Evolutionary conservation across 1,140 invertebrate genomes (phyloP).

Genomic region (Drosophila bifasciata): DNA sequence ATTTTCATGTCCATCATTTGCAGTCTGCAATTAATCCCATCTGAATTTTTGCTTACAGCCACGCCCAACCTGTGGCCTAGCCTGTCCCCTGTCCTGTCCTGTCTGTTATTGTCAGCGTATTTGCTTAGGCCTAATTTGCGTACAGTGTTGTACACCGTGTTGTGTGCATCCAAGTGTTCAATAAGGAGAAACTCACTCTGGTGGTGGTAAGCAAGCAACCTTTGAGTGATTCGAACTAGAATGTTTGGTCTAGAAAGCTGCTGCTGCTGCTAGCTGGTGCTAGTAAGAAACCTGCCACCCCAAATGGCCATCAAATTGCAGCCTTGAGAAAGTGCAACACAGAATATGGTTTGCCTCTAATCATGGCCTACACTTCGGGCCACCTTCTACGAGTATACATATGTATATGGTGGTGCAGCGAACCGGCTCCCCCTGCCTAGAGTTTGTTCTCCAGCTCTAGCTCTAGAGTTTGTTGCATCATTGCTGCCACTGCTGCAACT

Average conservation of each 20-base stretch:
- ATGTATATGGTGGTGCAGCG: constrained; percentile 15
- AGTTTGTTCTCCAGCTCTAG: no score
- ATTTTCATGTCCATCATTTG: constrained; percentile 36
- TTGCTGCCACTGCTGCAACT: constrained; percentile 25
- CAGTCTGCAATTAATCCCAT: constrained; percentile 48
- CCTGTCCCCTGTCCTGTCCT: constrained; percentile 1
- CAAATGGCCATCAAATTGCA: constrained; percentile 46
- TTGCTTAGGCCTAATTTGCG: constrained; percentile 11
- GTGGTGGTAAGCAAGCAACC: constrained; percentile 10
- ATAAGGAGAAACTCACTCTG: constrained; percentile 14
- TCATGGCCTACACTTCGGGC: constrained; percentile 24
- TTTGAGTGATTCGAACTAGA: constrained; percentile 28
- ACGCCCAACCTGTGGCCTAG: constrained; percentile 24
- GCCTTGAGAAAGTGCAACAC: constrained; percentile 59
- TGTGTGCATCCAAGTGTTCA: constrained; percentile 17
- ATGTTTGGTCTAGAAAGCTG: constrained; percentile 45
- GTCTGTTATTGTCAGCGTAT: constrained; percentile 20
- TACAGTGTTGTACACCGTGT: no score
- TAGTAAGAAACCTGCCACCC: constrained; percentile 32
- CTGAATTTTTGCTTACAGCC: constrained; percentile 31
- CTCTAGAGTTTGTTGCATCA: constrained; percentile 58
- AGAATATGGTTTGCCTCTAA: constrained; percentile 31
- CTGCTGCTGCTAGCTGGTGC: neutral
- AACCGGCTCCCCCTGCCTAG: constrained; percentile 47
- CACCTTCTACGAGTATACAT: no score